Conservation (phyloP, 2,113 vertebrate species). For the Delphinus delphis region DNA sequence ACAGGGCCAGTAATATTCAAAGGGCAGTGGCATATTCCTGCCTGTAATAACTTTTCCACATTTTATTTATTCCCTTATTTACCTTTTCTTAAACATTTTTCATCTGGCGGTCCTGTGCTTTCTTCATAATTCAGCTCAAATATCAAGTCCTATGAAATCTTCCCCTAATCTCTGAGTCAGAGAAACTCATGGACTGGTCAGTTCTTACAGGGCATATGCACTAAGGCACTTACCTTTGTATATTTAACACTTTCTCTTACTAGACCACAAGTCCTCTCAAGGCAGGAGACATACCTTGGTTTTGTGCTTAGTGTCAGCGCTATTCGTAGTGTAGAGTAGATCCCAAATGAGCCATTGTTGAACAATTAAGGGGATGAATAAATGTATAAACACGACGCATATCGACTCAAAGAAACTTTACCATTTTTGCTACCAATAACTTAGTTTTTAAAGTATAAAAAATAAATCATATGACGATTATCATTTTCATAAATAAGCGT, state of each 20-base stretch:
- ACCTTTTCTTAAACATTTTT: neutral
- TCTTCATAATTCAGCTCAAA: constrained; percentile 15
- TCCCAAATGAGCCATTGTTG: neutral
- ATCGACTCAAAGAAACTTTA: neutral
- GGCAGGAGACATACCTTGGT: neutral
- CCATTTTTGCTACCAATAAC: neutral
- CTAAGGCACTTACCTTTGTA: neutral
- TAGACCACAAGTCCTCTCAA: neutral
- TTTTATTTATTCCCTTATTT: neutral
- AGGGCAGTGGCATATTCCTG: neutral
- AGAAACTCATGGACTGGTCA: neutral
- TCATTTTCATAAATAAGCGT: neutral
- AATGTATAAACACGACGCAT: neutral
- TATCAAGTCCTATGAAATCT: neutral
- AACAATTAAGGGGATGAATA: neutral
- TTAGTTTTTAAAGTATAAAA: neutral
- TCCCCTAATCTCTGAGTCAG: neutral
- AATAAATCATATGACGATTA: neutral
- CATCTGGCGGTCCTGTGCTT: neutral
- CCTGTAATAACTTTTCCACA: neutral
- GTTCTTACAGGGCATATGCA: neutral
- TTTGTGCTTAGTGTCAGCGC: accelerated
- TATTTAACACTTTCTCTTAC: neutral
- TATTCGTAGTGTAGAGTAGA: neutral
- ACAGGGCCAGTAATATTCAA: neutral